Percentiles rank a stretch among this genome's conserved stretches.
Conservation (phyloP, 2,888 invertebrate genomes). For the Nebria brevicollis region DNA sequence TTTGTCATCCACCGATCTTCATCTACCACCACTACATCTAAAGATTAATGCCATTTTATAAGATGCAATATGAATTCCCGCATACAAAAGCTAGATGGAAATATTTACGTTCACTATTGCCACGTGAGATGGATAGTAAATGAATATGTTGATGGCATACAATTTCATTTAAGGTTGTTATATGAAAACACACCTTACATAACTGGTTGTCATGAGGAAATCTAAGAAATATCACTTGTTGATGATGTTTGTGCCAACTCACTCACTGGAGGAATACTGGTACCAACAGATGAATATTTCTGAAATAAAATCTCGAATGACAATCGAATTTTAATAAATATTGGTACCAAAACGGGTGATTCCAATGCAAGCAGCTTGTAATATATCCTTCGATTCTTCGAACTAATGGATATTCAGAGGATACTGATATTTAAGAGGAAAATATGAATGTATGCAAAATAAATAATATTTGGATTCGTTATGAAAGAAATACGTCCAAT, state of each 20-base stretch:
- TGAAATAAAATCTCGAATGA: neutral
- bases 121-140: neutral
- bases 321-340: neutral
- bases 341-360: neutral
- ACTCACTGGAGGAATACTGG: neutral
- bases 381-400: neutral
- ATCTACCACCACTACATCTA: neutral
- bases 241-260: neutral
- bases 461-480: neutral
- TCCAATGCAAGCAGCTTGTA: neutral
- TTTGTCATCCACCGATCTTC: neutral
- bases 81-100: too few species aligned
- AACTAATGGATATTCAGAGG: neutral
- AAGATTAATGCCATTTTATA: neutral
- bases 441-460: neutral
- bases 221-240: too few species aligned
- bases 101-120: neutral
- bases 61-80: too few species aligned
- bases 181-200: neutral
- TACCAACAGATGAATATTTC: neutral
- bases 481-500: slow-evolving; percentile 22
- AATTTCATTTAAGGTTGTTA: neutral
- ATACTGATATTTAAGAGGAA: neutral
- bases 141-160: neutral
- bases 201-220: too few species aligned